A percentile compares a stretch with the other conserved stretches of the same genome.
Conservation (phyloP, 2,113 vertebrate species). For the Clupea harengus region DNA sequence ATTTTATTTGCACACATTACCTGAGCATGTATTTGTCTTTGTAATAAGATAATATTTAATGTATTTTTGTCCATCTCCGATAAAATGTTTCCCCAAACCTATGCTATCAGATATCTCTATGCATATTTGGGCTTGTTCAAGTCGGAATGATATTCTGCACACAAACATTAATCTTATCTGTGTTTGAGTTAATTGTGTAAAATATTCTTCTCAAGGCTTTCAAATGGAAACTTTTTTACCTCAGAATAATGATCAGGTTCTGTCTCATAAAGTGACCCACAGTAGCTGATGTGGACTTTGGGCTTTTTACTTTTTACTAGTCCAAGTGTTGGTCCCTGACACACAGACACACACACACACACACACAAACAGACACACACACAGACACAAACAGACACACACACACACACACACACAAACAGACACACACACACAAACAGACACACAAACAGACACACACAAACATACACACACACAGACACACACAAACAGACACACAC, state of each 20-base stretch:
- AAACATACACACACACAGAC: not conserved
- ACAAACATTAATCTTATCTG: not conserved
- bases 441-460: not conserved
- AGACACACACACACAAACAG: too few species aligned
- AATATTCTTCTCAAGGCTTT: not conserved
- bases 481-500: not conserved
- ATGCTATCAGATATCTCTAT: not conserved
- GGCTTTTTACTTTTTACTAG: too few species aligned
- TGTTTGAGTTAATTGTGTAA: not conserved
- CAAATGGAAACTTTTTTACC: not conserved
- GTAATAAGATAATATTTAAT: too few species aligned
- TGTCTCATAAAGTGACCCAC: not conserved
- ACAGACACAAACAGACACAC: not conserved
- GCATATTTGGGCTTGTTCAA: not conserved
- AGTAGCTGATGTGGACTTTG: not conserved
- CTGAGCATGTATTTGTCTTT: too few species aligned
- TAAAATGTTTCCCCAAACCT: not conserved
- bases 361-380: too few species aligned
- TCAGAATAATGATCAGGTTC: not conserved
- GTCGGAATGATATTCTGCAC: not conserved
- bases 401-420: not conserved
- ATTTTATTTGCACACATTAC: too few species aligned
- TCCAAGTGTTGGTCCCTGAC: not conserved
- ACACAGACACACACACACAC: not conserved
- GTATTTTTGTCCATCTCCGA: too few species aligned